These are phyloP conservation scores for Mionectes olivaceus DNA, from an alignment of 2,797 vertebrate genomes.

Conservation along the genomic window DNA sequence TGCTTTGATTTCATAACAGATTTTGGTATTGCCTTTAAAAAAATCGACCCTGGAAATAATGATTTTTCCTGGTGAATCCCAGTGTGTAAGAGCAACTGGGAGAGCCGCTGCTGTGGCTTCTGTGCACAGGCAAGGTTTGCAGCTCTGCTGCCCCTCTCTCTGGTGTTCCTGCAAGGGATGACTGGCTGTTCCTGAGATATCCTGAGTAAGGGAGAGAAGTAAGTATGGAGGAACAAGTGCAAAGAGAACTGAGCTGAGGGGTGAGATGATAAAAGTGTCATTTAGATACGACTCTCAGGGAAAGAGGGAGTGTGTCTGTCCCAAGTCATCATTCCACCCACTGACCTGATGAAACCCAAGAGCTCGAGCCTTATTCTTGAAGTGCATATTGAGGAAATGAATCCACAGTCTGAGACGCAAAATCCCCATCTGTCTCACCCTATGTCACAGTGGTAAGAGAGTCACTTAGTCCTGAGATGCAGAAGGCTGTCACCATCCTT, in stretches of 20 bases:
- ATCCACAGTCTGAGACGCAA: background rate
- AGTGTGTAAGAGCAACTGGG: background rate
- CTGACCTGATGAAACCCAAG: background rate
- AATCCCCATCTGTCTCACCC: background rate
- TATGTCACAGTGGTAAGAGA: background rate
- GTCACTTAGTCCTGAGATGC: background rate
- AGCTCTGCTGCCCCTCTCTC: background rate
- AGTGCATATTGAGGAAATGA: background rate
- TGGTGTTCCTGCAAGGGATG: background rate
- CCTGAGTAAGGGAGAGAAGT: background rate
- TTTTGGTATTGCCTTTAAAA: background rate
- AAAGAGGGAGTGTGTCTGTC: background rate
- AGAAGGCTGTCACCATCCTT: background rate
- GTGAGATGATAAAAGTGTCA: background rate
- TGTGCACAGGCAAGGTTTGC: background rate
- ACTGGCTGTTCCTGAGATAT: background rate
- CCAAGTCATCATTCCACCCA: background rate
- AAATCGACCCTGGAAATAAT: background rate
- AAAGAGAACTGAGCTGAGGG: background rate
- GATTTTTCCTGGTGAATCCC: background rate
- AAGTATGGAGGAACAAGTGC: background rate
- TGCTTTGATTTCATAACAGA: background rate
- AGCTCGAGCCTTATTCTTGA: background rate
- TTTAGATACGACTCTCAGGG: background rate
- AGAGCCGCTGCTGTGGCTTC: background rate